Evolutionary conservation across 2,113 vertebrate species (phyloP), one percentile per base, ranked within the genome.

Genomic region (Geothlypis trichas): DNA sequence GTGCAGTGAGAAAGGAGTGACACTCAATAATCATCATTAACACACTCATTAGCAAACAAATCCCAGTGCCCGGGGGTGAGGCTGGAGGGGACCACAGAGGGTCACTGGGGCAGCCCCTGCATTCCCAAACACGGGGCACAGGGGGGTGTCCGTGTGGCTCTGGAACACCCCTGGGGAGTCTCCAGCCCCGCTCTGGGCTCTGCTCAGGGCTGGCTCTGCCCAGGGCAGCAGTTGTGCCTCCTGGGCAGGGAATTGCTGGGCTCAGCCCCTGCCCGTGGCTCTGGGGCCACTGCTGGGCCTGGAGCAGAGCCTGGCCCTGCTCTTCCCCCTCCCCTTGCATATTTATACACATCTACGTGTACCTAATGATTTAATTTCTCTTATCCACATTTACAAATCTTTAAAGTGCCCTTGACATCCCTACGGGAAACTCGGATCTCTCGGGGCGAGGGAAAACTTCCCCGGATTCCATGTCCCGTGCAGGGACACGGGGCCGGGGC

Each of bases 141-240:
- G n/a, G 1, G 1, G 0, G 2, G 47, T 24, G 28, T 7, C 10
- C n/a, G 2, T 3, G 1, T 1, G 5, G 35, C 13, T 37, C 68
- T 14, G 37, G 15, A 9, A 24, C 9, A 3, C 1, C 35, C 67
- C 3, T 26, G 13, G 58, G n/a, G 66, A 21, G 18, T 28, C 8
- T 2, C 2, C 58, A 22, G 26, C 28, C 17, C 58, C 58, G 9
- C 23, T 13, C 30, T 2, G 75, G 41, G 3, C 58, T 4, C 49
- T 65, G n/a, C 4, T 3, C 62, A 8, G 35, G 27, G 52, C 52
- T 20, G 55, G 49, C 57, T 10, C 24, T 37, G 28, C 27, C 19
- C 69, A 23, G 69, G 23, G 16, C 28, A 22, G 19, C 30, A 8
- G 2, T 2, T 68, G 5, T 27, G 74, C 33, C 71, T 15, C 46